These are phyloP conservation scores for Gallinago solitaria DNA, from an alignment of 2,797 vertebrate species.

Conservation along the genomic window DNA sequence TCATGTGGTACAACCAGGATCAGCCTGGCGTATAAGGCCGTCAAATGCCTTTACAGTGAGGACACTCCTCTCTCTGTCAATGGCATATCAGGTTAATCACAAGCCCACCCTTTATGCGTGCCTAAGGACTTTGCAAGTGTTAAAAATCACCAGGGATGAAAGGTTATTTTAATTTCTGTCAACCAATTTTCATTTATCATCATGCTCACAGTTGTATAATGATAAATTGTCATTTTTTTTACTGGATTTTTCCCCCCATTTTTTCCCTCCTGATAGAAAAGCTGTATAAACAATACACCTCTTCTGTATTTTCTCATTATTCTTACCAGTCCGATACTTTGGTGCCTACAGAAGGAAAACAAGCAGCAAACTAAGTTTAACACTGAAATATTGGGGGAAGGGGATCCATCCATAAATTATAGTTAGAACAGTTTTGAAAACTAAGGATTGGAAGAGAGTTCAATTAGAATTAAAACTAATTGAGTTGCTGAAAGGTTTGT, in stretches of 20 bases:
- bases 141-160: not conserved
- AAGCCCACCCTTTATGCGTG: not conserved
- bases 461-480: not conserved
- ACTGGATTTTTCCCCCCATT: rapidly evolving
- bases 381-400: not conserved
- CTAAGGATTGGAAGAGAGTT: not conserved
- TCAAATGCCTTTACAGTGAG: conserved; percentile 48
- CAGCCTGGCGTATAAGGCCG: not conserved
- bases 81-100: not conserved
- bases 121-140: not conserved
- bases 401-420: not conserved
- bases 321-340: not conserved
- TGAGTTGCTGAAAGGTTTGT: not conserved
- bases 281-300: not conserved
- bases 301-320: not conserved
- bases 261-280: not conserved
- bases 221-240: not conserved
- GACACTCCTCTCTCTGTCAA: conserved; percentile 13
- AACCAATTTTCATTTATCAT: not conserved
- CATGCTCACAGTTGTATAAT: not conserved
- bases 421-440: not conserved
- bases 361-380: not conserved
- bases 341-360: not conserved
- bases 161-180: not conserved
- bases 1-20: not conserved